Evolutionary conservation across 2,113 vertebrate genomes (phyloP).

Genomic region (Chloebia gouldiae): DNA sequence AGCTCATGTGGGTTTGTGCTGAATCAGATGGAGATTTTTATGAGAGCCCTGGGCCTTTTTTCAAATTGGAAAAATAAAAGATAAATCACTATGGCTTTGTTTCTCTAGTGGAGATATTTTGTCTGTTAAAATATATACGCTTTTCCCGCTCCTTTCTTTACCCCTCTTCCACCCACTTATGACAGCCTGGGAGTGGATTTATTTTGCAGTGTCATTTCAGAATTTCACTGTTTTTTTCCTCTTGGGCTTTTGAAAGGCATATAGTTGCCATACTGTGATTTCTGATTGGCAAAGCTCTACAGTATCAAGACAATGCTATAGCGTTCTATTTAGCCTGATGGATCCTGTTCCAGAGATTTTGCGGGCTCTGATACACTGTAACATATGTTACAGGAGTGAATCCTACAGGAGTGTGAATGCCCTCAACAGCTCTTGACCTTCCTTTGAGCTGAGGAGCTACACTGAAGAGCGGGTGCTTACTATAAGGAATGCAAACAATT

Average conservation of each 20-base stretch:
- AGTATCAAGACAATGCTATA: background rate
- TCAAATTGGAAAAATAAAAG: conserved; percentile 3
- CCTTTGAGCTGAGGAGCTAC: background rate
- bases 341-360: background rate
- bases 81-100: conserved; percentile 47
- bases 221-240: background rate
- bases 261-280: background rate
- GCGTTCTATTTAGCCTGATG: background rate
- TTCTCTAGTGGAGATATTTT: conserved; percentile 27
- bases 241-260: background rate
- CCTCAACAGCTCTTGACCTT: conserved; percentile 40
- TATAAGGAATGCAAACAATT: background rate
- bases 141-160: background rate
- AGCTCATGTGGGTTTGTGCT: conserved; percentile 14
- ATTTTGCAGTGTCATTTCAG: background rate
- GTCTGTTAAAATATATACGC: background rate
- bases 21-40: conserved; percentile 40
- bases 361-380: fast-evolving
- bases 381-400: background rate
- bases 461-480: background rate
- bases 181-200: background rate
- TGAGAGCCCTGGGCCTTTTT: conserved; percentile 10
- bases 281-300: background rate
- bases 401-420: background rate
- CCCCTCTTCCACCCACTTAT: background rate